Evolutionary conservation across 2,888 invertebrate species (phyloP), one percentile per base, ranked within the genome.

Genomic region (Elaeidobius kamerunicus): DNA sequence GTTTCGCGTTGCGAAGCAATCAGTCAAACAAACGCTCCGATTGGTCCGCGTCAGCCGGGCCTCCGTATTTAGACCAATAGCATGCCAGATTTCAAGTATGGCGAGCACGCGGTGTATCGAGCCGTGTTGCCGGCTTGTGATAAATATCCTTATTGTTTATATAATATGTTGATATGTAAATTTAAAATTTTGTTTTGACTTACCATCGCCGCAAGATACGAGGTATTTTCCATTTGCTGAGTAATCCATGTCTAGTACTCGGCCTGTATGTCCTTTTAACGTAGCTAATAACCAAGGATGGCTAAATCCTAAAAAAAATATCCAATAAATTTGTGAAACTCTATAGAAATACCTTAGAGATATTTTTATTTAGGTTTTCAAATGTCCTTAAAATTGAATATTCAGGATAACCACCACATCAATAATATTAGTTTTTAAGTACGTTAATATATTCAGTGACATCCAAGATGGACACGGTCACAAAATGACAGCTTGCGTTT

Each of bases 161-260:
- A n/a, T 30, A 12, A 43, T 5, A 17, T 7, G 1, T n/a, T 7
- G 38, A 38, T 39, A 39, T 15, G 4, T 38, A 15, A 36, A n/a
- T 44, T 19, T 27, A 45, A 6, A 6, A 27, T 27, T 27, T 27
- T 27, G 11, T 27, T 32, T 32, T 34, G 57, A 76, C 81, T 78
- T 79, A 92, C 92, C 93, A 78, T 88, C 87, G 64, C 86, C 86
- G 67, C 88, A 86, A 55, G 89, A 86, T 56, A 88, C 88, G 68
- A 93, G 78, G 69, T 84, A 90, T 75, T 91, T 93, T 61, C 88
- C 90, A 73, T 91, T 91, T 55, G 85, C 80, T 61, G 91, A 89
- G 71, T 89, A 87, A 67, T 88, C 88, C 72, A 91, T 80, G 65
- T 86, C 84, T 15, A 85, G 75, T 38, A 92, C 84, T 9, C 78